These are phyloP conservation scores for Goniozus legneri DNA, from an alignment of 1,140 invertebrate genomes.

Conservation along the genomic window DNA sequence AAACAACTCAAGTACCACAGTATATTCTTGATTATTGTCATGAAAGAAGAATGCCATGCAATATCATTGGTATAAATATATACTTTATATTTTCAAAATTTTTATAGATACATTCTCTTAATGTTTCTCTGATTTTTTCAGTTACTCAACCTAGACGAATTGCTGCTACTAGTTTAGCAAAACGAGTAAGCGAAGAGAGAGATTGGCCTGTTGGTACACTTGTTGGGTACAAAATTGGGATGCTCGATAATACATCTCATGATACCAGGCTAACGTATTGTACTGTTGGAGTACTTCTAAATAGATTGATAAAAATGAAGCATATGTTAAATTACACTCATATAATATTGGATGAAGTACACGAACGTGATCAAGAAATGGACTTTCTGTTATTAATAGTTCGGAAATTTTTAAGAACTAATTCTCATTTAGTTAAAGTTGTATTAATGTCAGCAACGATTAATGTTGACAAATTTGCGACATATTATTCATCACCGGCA, in stretches of 20 bases:
- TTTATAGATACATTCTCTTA: background rate
- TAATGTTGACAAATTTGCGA: conserved; percentile 66
- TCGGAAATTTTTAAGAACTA: conserved; percentile 72
- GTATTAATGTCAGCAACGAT: conserved; percentile 91
- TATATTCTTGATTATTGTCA: conserved; percentile 77
- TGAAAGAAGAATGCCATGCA: conserved; percentile 62
- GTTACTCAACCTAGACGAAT: conserved; percentile 86
- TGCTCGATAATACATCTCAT: conserved; percentile 56
- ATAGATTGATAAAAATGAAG: conserved; percentile 68
- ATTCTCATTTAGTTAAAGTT: conserved; percentile 70
- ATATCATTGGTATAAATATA: conserved; percentile 64
- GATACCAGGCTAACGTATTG: conserved; percentile 86
- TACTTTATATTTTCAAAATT: background rate
- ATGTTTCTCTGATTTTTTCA: conserved; percentile 17
- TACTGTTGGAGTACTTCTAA: conserved; percentile 75
- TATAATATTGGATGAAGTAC: conserved; percentile 92
- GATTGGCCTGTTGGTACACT: conserved; percentile 71
- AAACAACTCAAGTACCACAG: conserved; percentile 84
- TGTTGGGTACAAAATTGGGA: conserved; percentile 80
- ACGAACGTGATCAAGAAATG: conserved; percentile 92
- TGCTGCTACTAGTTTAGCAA: conserved; percentile 78
- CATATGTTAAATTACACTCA: conserved; percentile 72
- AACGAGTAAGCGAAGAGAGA: conserved; percentile 74
- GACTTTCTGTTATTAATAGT: conserved; percentile 88
- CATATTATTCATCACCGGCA: conserved; percentile 70